phyloP scores from a whole-genome alignment of 1,140 invertebrate genomes.

The Halesus radiatus region DNA sequence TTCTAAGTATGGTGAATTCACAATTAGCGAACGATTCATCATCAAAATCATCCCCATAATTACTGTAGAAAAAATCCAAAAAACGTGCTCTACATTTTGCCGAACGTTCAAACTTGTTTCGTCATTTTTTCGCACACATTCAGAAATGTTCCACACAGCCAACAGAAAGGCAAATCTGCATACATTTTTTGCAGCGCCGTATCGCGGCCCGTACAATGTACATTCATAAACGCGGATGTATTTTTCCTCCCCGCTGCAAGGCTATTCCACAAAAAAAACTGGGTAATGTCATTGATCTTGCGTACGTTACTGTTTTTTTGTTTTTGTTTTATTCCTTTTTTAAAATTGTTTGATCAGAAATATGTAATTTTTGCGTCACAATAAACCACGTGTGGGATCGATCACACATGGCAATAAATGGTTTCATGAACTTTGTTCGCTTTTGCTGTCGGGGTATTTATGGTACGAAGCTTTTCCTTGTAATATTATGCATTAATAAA shows the following conservation, averaged over 20 bases:
- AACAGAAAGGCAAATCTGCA: not conserved
- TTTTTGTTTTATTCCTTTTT: conserved; percentile 45
- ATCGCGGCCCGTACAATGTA: not conserved
- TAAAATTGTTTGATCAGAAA: conserved; percentile 53
- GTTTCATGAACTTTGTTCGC: too few relatives aligned
- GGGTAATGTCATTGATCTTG: conserved; percentile 59
- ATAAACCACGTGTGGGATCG: conserved; percentile 15
- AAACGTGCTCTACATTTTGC: not conserved
- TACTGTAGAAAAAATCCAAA: too few relatives aligned
- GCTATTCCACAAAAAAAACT: conserved; percentile 56
- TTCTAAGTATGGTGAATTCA: too few relatives aligned
- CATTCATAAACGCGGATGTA: conserved; percentile 20
- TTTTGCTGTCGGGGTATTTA: too few relatives aligned
- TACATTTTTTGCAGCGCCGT: conserved; percentile 5
- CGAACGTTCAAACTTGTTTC: conserved; percentile 22
- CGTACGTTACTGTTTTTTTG: conserved; percentile 42
- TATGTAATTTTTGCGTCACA: conserved; percentile 49
- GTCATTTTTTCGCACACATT: conserved; percentile 27
- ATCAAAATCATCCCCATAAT: too few relatives aligned
- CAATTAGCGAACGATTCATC: too few relatives aligned
- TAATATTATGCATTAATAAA: too few relatives aligned
- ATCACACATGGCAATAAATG: not conserved
- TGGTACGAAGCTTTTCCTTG: too few relatives aligned
- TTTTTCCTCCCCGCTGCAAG: conserved; percentile 47
- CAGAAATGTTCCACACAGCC: conserved; percentile 17